Base-by-base conservation (phyloP, 2,113 vertebrate genomes). In the Aphyosemion australe region DNA sequence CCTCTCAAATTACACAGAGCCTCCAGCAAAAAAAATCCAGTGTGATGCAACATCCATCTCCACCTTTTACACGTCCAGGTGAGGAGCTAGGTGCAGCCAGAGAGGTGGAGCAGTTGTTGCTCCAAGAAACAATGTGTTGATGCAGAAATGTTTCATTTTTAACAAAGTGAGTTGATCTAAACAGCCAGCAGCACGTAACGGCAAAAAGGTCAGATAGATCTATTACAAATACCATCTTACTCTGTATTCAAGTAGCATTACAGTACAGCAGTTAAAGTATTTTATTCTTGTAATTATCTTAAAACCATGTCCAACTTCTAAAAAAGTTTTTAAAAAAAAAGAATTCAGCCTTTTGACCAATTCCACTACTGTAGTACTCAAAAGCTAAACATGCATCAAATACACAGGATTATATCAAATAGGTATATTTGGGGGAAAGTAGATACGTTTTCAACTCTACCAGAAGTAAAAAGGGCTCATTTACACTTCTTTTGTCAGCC, bases 31-130 rank as follows among this genome's bases (percentile, higher is more conserved):
- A 42, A 42, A 42, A 76, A 69, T 88, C 69, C 76, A 86, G 74
- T 78, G 78, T 81, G 26, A 26, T 45, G 62, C 70, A 85, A 84
- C 61, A 65, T 69, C 12, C 2, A 48, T 79, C 50, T 74, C 70
- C 64, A 76, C 26, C 53, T 21, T 41, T 42, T 47, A 9, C 39
- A 11, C 11, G 56, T 49, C 77, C 68, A 79, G 74, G 64, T 73
- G 59, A 80, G 50, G 54, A 56, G 73, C 26, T 67, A 58, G 73
- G 75, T 65, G 41, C 51, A 47, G 16, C 37, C 37, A 68, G n/a
- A 11, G 51, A 61, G 43, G 49, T 56, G 48, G 51, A 66, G 55
- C 18, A 2, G 64, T 69, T 18, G 55, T 46, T 8, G 37, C 13
- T 21, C 51, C 45, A 45, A 31, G 3, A 41, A 12, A 12, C 42